Percentiles rank a stretch among this genome's conserved stretches.
Evolutionary conservation across 2,888 invertebrate genomes (phyloP).

Genomic region (Acholoe squamosa): DNA sequence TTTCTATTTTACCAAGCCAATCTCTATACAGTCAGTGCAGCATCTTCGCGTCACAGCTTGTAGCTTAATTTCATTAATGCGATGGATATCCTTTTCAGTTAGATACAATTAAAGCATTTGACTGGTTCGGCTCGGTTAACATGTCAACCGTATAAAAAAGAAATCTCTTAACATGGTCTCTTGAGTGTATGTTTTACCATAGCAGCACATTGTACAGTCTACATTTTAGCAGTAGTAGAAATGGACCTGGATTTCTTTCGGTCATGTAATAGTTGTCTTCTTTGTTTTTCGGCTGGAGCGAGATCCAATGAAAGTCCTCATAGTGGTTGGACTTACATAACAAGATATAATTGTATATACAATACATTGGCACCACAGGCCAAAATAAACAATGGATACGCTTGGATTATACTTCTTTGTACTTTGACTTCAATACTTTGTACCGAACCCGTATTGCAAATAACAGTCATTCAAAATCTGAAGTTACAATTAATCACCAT

Average conservation of each 20-base stretch:
- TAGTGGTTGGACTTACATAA: background rate
- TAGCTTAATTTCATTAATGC: slow-evolving; percentile 25
- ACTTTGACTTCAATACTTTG: slow-evolving; percentile 46
- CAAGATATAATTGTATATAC: background rate
- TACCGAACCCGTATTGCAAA: slow-evolving; percentile 44
- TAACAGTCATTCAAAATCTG: background rate
- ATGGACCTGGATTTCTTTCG: slow-evolving; percentile 52
- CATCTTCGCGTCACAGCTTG: background rate
- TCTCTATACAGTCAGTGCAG: slow-evolving; percentile 16
- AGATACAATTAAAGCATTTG: slow-evolving; percentile 1
- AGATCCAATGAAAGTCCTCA: slow-evolving; percentile 30
- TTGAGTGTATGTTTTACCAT: background rate
- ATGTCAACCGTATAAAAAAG: background rate
- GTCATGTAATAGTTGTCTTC: slow-evolving; percentile 12
- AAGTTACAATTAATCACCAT: slow-evolving; percentile 10
- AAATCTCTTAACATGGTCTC: background rate
- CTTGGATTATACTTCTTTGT: slow-evolving; percentile 2
- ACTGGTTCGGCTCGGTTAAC: background rate
- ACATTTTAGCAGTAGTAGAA: background rate
- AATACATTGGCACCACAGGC: background rate
- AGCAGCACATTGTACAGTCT: background rate
- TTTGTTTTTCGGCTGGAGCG: slow-evolving; percentile 19
- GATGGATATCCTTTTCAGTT: slow-evolving; percentile 28
- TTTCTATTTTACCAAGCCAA: background rate
- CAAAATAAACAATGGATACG: slow-evolving; percentile 27